phyloP scores from a whole-genome alignment of 2,113 vertebrate genomes.

The Phylloscopus trochiloides region DNA sequence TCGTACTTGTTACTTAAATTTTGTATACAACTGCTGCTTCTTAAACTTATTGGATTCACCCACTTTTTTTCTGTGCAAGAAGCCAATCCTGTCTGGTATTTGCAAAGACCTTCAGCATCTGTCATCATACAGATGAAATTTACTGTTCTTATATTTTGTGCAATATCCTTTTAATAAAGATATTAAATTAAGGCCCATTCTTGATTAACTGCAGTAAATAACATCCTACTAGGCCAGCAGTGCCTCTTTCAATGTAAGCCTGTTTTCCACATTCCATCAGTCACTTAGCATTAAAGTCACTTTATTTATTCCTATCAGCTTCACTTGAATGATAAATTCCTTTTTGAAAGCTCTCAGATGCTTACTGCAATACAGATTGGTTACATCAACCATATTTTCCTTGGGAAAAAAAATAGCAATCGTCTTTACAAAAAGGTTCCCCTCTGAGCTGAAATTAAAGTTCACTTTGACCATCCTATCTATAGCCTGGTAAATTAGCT shows the following conservation, averaged over 20 bases:
- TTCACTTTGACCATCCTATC: not conserved
- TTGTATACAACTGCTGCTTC: not conserved
- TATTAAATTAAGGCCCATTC: not conserved
- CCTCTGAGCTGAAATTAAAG: not conserved
- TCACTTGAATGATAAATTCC: not conserved
- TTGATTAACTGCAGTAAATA: slow-evolving; percentile 21
- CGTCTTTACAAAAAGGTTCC: not conserved
- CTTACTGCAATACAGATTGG: not conserved
- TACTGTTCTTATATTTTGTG: not conserved
- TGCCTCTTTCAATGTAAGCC: not conserved
- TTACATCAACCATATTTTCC: not conserved
- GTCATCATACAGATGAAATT: not conserved
- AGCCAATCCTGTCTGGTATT: not conserved
- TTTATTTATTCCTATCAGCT: not conserved
- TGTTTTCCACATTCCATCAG: not conserved
- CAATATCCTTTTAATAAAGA: not conserved
- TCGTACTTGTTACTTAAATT: not conserved
- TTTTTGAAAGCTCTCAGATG: not conserved
- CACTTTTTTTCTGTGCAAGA: not conserved
- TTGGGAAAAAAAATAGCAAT: not conserved
- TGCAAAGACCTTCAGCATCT: not conserved
- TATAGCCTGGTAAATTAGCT: slow-evolving; percentile 1
- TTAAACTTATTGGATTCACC: not conserved
- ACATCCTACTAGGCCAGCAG: not conserved
- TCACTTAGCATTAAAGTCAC: not conserved